Evolutionary conservation across 2,797 vertebrate genomes (phyloP), one percentile per base, ranked within the genome.

Genomic region (Phaenicophaeus curvirostris): DNA sequence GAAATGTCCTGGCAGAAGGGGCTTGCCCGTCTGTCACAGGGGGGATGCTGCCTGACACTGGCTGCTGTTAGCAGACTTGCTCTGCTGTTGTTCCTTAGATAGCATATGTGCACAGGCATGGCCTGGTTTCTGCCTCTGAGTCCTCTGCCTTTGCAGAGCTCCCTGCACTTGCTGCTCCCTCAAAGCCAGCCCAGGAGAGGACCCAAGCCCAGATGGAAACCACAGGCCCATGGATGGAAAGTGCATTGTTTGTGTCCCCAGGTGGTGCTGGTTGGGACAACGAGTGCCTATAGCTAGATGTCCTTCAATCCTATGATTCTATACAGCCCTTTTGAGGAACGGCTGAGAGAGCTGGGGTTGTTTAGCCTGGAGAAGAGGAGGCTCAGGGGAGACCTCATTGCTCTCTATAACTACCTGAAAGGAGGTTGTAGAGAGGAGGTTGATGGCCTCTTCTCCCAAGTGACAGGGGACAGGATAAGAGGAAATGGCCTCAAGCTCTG

Each of bases 71-170:
- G n/a, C n/a, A 53, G 11, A 35, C 33, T 57, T 19, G 8, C 28
- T 54, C 46, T 4, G 4, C 35, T 33, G 33, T 69, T 58, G 57
- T 48, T 27, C 27, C 13, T 23, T 10, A 35, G 13, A 42, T 73
- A 20, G 20, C 3, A 3, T 2, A 0, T 11, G 9, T n/a, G 13
- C 37, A 74, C 10, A 28, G 30, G 8, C 11, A 25, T 2, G 9
- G 11, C 2, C 20, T n/a, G 14, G 25, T 30, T 66, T 76, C 44
- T 35, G 28, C 25, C 9, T 10, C 21, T 41, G 44, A 25, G 13
- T 46, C 39, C 18, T n/a, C 17, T 33, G 73, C 37, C 33, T 80
- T 54, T n/a, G 3, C 67, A 79, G 33, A 35, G 13, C 5, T n/a
- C 18, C 27, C 31, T 44, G 23, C 19, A 50, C 13, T 41, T 27